These are phyloP conservation scores for Burhinus oedicnemus DNA, from an alignment of 2,113 vertebrate genomes.

Conservation along the genomic window DNA sequence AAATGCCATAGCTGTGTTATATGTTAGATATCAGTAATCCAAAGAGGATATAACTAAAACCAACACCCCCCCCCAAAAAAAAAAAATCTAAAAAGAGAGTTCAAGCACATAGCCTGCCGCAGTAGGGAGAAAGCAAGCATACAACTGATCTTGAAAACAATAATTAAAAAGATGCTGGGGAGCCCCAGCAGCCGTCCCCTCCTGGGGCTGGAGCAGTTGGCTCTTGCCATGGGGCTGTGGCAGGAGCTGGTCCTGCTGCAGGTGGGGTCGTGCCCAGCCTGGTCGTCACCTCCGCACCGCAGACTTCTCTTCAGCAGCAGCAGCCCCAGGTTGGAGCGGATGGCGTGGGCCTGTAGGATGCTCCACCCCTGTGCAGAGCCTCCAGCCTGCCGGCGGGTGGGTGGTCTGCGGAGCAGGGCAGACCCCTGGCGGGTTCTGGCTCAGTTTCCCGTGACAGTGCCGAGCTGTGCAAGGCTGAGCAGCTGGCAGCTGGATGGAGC, in stretches of 20 bases:
- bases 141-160: background rate
- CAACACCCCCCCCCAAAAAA: background rate
- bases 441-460: accelerated
- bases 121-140: background rate
- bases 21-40: background rate
- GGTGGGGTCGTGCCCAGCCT: accelerated
- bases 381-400: accelerated
- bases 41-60: background rate
- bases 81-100: background rate
- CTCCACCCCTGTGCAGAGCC: too few species aligned
- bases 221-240: accelerated
- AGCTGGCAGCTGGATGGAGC: background rate
- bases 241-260: accelerated
- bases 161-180: accelerated
- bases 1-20: background rate
- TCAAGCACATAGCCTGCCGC: background rate
- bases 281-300: too few species aligned
- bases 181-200: accelerated
- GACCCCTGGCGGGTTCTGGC: background rate
- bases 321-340: accelerated
- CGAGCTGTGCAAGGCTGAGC: accelerated
- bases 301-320: background rate
- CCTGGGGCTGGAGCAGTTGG: accelerated
- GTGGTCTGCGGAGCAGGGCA: background rate
- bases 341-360: accelerated